These are phyloP conservation scores for Lampris megalopsis DNA, from an alignment of 2,113 vertebrate species.

Conservation along the genomic window DNA sequence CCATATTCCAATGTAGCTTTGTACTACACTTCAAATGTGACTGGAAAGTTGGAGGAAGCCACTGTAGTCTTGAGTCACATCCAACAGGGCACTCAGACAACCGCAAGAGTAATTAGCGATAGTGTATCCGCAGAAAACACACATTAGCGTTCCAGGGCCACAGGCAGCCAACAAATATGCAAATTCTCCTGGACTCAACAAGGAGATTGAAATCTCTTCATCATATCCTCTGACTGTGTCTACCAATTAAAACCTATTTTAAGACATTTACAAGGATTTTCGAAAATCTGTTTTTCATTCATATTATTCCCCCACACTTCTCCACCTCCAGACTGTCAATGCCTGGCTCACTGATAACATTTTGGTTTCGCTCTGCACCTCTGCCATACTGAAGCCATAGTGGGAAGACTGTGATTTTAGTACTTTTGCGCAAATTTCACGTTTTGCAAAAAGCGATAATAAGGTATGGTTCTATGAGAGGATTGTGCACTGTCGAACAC, in stretches of 20 bases:
- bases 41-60: constrained; percentile 10
- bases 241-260: not conserved
- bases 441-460: too few relatives aligned
- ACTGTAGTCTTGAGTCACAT: not conserved
- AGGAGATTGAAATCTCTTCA: not conserved
- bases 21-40: not conserved
- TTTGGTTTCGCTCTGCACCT: not conserved
- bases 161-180: constrained; percentile 3
- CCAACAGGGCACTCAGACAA: constrained; percentile 8
- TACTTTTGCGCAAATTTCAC: not conserved
- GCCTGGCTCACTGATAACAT: not conserved
- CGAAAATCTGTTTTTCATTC: not conserved
- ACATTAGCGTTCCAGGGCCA: not conserved
- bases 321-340: not conserved
- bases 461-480: not conserved
- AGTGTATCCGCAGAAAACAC: constrained; percentile 1
- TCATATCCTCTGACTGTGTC: not conserved
- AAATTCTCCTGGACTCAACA: not conserved
- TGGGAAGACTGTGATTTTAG: not conserved
- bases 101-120: not conserved
- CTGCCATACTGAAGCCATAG: not conserved
- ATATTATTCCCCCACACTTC: not conserved
- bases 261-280: constrained; percentile 23
- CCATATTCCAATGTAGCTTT: not conserved
- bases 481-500: not conserved